These are phyloP conservation scores for Lasiommata megera DNA, from an alignment of 2,888 invertebrate species.

Conservation along the genomic window DNA sequence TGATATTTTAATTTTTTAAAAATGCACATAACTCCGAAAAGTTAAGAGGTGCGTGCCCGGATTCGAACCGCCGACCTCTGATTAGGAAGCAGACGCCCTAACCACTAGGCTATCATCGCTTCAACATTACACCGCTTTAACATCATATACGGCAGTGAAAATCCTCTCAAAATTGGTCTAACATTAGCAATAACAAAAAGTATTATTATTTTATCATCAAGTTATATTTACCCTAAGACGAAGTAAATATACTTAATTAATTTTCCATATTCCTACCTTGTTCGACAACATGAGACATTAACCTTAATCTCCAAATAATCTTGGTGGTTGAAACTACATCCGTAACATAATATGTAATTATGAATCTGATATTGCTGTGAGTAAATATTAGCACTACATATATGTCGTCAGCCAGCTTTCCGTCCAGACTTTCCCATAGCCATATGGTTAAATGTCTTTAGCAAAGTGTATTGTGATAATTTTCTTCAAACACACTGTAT, in stretches of 20 bases:
- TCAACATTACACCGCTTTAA: too few species aligned
- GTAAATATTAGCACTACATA: not conserved
- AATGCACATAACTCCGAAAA: too few species aligned
- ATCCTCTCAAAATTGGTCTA: too few species aligned
- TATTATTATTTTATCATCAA: not conserved
- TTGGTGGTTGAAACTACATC: not conserved
- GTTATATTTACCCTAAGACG: not conserved
- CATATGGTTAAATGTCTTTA: not conserved
- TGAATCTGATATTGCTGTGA: not conserved
- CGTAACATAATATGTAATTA: not conserved
- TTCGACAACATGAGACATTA: not conserved
- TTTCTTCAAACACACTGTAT: not conserved
- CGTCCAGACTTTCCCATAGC: not conserved
- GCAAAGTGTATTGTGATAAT: not conserved
- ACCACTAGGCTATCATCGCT: too few species aligned
- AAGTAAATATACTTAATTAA: not conserved
- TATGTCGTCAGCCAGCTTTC: not conserved
- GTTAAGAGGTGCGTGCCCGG: too few species aligned
- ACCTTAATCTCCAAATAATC: not conserved
- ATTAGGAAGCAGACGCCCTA: too few species aligned
- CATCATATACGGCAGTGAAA: too few species aligned
- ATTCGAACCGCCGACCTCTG: too few species aligned
- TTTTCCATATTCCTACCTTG: slow-evolving; percentile 1
- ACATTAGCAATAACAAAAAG: not conserved
- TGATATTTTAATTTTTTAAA: too few species aligned